Conservation (phyloP, 2,797 vertebrate genomes). For the Epinephelus awoara region DNA sequence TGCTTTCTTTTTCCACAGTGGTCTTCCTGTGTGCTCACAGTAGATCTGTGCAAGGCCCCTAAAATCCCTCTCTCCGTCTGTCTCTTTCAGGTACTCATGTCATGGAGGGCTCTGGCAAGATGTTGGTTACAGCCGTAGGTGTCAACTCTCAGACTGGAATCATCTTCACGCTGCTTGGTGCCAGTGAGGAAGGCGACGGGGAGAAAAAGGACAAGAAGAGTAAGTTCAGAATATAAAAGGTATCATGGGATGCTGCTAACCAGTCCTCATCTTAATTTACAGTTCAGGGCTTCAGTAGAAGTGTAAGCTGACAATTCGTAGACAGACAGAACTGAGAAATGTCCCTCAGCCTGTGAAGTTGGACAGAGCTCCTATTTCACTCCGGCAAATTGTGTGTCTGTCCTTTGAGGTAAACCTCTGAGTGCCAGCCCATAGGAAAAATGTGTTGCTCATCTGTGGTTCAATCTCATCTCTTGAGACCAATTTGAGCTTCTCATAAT, state of each 20-base stretch:
- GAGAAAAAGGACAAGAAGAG: conserved; percentile 85
- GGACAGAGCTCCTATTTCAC: background rate
- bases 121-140: conserved; percentile 96
- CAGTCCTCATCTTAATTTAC: background rate
- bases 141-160: conserved; percentile 98
- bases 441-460: no score
- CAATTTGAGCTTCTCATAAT: no score
- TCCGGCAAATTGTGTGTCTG: background rate
- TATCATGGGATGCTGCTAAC: background rate
- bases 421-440: no score
- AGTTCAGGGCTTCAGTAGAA: background rate
- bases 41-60: background rate
- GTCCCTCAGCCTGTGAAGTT: background rate
- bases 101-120: conserved; percentile 97
- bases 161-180: conserved; percentile 95
- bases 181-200: conserved; percentile 90
- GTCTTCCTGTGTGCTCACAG: background rate
- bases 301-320: background rate
- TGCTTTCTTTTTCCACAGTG: background rate
- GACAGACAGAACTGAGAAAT: background rate
- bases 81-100: conserved; percentile 92
- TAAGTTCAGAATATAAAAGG: conserved; percentile 40
- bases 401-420: no score
- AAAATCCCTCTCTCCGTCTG: background rate
- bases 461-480: no score